Percentiles rank a stretch among this genome's conserved stretches.
Conservation (phyloP, 2,888 invertebrate species). For the Nudaria mundana region DNA sequence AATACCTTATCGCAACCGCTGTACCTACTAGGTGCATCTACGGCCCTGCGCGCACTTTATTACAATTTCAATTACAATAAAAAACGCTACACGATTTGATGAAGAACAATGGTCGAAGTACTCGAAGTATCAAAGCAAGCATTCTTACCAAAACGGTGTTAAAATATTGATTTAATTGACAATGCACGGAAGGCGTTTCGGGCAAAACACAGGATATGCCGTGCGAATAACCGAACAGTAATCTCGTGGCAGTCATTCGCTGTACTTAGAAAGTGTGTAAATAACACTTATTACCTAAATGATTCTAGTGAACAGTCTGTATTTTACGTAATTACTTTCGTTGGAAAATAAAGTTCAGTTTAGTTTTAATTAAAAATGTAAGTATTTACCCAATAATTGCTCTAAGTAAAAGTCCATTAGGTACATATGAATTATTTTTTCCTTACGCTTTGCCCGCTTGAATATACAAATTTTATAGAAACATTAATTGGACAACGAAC, state of each 20-base stretch:
- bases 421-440: too few relatives aligned
- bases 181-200: conserved; percentile 39
- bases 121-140: conserved; percentile 10
- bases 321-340: not conserved
- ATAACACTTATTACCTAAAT: not conserved
- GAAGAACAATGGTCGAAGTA: conserved; percentile 23
- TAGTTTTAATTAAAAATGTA: not conserved
- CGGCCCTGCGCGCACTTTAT: not conserved
- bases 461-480: too few relatives aligned
- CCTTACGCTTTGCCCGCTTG: too few relatives aligned
- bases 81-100: conserved; percentile 3
- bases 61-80: conserved; percentile 7
- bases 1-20: not conserved
- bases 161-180: conserved; percentile 29
- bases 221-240: conserved; percentile 9
- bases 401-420: too few relatives aligned
- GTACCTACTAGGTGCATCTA: not conserved
- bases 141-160: conserved; percentile 12
- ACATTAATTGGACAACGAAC: too few relatives aligned
- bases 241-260: conserved; percentile 1
- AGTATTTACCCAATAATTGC: too few relatives aligned
- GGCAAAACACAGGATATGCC: conserved; percentile 18
- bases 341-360: not conserved
- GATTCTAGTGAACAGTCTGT: not conserved
- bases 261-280: conserved; percentile 7